Base-by-base conservation (phyloP, 2,888 invertebrate genomes). In the Tetranychus piercei region DNA sequence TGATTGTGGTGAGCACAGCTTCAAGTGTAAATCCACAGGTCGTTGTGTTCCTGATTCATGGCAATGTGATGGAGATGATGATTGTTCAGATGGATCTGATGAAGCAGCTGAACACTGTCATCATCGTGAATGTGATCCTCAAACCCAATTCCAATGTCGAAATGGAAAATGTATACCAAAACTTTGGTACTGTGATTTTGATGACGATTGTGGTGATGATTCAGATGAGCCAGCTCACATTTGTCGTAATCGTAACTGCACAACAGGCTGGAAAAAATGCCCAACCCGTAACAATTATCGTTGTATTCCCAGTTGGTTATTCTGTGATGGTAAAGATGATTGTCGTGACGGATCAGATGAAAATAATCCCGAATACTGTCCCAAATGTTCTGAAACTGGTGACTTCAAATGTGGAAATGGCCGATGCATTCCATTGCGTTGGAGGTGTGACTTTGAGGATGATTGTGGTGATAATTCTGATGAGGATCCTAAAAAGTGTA, bases 291-390 rank as follows among this genome's bases (percentile, higher is more conserved):
- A 90, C 1, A 93, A 93, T 83, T 96, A 96, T 82, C 87, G 95
- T 44, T 96, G 95, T 82, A 94, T 97, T 80, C 96, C 97, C 0
- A 91, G 93, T 83, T 97, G 95, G 95, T 84, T 95, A 77, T 93
- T 95, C 87, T 99, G 97, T 82, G 95, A 97, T 81, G 96, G 96
- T 15, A 94, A 94, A 82, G 94, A 97, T 80, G 96, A 97, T 82
- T 85, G 85, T 74, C 86, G 94, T 4, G 97, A 97, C 81, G 91
- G 91, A 75, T 92, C 92, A 44, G 97, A 99, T 81, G 97, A 99
- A 82, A 83, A 89, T 71, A 78, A 80, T 74, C 88, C 91, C 0
- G 90, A 91, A 80, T 91, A 91, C 81, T 97, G 97, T 82, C 94
- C 94, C 0, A 86, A 87, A 73, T 99, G 97, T 81, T 90, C 90